phyloP scores from a whole-genome alignment of 2,113 vertebrate genomes.

The Fukomys damarensis region DNA sequence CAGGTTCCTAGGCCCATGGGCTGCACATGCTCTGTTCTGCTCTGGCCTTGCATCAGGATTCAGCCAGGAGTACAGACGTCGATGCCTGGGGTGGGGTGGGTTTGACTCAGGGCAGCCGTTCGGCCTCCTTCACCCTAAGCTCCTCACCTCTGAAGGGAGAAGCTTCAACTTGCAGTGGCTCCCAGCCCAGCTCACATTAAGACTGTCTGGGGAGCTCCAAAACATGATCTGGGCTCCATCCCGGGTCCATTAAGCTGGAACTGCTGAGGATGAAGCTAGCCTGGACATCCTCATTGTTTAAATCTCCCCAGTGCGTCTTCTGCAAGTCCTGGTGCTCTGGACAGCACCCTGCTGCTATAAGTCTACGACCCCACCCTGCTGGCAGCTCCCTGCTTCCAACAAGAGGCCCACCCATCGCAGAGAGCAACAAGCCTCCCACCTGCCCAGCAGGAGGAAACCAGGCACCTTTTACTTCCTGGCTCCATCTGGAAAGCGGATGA shows the following conservation, averaged over 20 bases:
- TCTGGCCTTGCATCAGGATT: not conserved
- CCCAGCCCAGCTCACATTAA: not conserved
- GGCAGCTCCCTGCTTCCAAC: not conserved
- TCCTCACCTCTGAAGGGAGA: not conserved
- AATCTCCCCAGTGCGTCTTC: not conserved
- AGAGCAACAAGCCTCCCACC: not conserved
- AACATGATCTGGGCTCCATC: not conserved
- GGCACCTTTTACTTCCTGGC: not conserved
- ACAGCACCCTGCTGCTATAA: not conserved
- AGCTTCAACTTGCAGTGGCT: not conserved
- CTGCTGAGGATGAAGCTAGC: not conserved
- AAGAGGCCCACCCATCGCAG: not conserved
- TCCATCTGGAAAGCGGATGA: not conserved
- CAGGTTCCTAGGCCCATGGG: not conserved
- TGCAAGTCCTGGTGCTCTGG: not conserved
- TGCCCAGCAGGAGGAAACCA: not conserved
- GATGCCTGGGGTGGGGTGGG: no score
- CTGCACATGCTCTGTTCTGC: not conserved
- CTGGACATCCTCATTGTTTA: not conserved
- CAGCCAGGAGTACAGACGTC: accelerated
- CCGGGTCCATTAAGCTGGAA: not conserved
- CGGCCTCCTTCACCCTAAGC: not conserved
- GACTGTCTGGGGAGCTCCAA: not conserved
- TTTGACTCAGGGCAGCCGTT: no score
- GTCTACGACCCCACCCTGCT: not conserved